Percentiles rank a stretch among this genome's conserved stretches.
These are phyloP conservation scores for Chaetogeoica ovagalla DNA, from an alignment of 2,888 invertebrate genomes.

Conservation along the genomic window DNA sequence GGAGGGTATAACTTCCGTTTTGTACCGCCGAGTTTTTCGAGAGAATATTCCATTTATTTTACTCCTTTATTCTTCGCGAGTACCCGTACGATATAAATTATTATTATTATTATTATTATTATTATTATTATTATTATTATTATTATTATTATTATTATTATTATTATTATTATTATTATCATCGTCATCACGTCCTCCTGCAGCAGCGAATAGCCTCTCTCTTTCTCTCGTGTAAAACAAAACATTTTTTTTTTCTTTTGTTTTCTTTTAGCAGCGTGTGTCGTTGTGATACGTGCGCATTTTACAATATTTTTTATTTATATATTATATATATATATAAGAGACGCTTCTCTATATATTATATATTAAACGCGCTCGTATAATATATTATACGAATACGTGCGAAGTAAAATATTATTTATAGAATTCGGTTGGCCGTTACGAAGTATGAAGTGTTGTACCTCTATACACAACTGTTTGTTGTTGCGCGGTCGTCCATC, in stretches of 20 bases:
- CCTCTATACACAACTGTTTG: no score
- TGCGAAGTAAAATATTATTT: background rate
- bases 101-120: background rate
- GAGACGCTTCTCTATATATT: no score
- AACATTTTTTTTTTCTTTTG: no score
- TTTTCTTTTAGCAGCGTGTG: no score
- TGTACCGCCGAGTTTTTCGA: constrained; percentile 3
- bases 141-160: background rate
- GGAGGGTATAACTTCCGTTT: constrained; percentile 18
- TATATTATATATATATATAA: background rate
- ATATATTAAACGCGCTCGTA: no score
- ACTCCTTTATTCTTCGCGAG: background rate
- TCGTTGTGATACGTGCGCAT: constrained; percentile 9
- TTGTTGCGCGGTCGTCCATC: no score
- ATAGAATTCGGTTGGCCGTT: background rate
- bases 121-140: background rate
- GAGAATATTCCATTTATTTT: background rate
- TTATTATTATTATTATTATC: background rate
- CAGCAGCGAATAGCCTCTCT: no score
- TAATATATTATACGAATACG: background rate
- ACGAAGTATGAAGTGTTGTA: no score
- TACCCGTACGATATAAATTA: no score
- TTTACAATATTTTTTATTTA: background rate
- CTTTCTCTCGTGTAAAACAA: no score
- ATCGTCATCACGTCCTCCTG: background rate